phyloP scores from a whole-genome alignment of 2,888 invertebrate genomes.

The Nephrotoma flavescens region DNA sequence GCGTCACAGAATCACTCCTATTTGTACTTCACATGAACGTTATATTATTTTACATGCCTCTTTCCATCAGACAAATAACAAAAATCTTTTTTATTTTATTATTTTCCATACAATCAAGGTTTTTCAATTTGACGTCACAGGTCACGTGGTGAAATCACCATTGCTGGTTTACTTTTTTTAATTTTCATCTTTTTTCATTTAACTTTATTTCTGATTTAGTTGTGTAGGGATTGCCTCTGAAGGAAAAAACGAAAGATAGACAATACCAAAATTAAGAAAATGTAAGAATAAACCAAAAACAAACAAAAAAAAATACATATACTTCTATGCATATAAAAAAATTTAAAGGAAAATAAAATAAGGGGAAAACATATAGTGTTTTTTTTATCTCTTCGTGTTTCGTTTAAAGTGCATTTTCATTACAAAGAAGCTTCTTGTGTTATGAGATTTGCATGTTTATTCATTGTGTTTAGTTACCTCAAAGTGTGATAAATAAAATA shows the following conservation, averaged over 20 bases:
- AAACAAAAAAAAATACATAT: background rate
- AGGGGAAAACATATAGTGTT: background rate
- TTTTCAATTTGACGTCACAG: constrained; percentile 7
- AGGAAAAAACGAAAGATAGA: background rate
- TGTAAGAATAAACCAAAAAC: background rate
- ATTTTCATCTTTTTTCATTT: background rate
- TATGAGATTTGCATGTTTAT: background rate
- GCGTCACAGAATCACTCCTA: constrained; percentile 8
- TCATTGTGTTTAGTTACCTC: background rate
- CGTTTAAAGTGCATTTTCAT: background rate
- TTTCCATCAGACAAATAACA: background rate
- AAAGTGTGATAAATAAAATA: background rate
- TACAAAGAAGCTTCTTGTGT: background rate
- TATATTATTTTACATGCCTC: background rate
- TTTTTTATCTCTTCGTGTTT: background rate
- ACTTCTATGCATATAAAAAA: background rate
- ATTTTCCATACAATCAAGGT: constrained; percentile 5
- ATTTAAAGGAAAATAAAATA: background rate
- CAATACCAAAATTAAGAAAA: background rate
- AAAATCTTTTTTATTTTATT: background rate
- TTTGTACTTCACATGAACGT: background rate
- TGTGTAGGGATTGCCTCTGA: background rate
- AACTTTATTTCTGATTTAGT: background rate
- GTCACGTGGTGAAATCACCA: constrained; percentile 4
- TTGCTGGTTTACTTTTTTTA: background rate